phyloP scores from a whole-genome alignment of 2,113 vertebrate species.

The Stercorarius parasiticus region DNA sequence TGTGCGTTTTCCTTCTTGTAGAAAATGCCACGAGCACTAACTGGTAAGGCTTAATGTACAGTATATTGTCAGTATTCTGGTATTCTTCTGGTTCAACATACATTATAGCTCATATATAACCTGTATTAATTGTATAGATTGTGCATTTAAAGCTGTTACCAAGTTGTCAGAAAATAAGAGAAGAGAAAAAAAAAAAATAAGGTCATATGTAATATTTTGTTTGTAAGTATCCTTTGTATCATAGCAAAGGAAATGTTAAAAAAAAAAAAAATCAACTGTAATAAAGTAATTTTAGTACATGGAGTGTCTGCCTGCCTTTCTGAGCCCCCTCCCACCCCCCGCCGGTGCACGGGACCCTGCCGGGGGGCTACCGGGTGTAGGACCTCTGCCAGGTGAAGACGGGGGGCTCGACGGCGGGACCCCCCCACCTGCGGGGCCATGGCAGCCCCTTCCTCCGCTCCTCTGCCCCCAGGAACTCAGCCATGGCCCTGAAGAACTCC shows the following conservation, averaged over 20 bases:
- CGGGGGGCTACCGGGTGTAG: constrained; percentile 63
- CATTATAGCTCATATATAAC: constrained; percentile 96
- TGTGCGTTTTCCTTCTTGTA: constrained; percentile 78
- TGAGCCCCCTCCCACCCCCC: not conserved
- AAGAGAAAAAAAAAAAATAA: constrained; percentile 84
- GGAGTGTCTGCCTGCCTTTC: constrained; percentile 64
- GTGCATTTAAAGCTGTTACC: constrained; percentile 94
- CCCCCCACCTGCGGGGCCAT: constrained; percentile 46
- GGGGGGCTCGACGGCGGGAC: fast-evolving
- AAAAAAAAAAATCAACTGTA: constrained; percentile 91
- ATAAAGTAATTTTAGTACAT: constrained; percentile 99
- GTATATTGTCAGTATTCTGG: constrained; percentile 95
- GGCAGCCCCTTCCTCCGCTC: constrained; percentile 68
- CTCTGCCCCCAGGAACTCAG: constrained; percentile 81
- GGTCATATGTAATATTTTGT: constrained; percentile 98
- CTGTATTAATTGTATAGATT: constrained; percentile 99
- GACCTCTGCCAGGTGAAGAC: constrained; percentile 80
- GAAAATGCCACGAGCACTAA: constrained; percentile 76
- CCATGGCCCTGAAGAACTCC: constrained; percentile 81
- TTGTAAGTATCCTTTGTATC: constrained; percentile 98
- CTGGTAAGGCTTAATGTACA: constrained; percentile 88
- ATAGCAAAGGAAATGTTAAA: constrained; percentile 96
- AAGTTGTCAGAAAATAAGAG: constrained; percentile 90
- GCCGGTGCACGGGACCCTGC: fast-evolving
- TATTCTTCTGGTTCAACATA: constrained; percentile 90